These are phyloP conservation scores for Mus minutoides DNA, from an alignment of 2,797 vertebrate species.

Conservation along the genomic window DNA sequence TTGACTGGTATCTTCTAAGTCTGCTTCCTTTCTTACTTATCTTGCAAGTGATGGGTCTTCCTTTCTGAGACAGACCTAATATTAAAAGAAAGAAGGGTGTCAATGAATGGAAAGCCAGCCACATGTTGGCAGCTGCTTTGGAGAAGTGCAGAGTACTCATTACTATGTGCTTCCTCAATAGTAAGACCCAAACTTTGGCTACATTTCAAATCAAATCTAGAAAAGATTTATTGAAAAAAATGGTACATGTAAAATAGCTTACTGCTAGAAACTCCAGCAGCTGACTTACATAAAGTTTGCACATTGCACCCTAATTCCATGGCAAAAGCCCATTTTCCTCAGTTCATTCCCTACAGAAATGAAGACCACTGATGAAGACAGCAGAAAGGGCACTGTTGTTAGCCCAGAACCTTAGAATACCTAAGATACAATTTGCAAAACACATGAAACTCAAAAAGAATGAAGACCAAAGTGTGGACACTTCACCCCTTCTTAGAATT, in stretches of 20 bases:
- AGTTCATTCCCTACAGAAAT: not conserved
- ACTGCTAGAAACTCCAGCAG: not conserved
- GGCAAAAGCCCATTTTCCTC: not conserved
- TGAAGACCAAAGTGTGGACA: too few relatives aligned
- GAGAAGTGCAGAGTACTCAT: not conserved
- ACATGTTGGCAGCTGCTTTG: not conserved
- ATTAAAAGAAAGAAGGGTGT: not conserved
- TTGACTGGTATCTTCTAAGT: not conserved
- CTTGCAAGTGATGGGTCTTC: not conserved
- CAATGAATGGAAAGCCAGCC: not conserved
- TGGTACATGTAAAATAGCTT: not conserved
- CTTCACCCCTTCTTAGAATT: too few relatives aligned
- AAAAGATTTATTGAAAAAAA: slow-evolving; percentile 52
- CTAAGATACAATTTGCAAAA: too few relatives aligned
- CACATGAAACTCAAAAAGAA: too few relatives aligned
- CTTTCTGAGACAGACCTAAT: not conserved
- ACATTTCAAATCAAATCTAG: slow-evolving; percentile 57
- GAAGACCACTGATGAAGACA: not conserved
- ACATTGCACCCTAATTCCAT: not conserved
- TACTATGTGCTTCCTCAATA: not conserved
- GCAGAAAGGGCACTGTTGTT: not conserved
- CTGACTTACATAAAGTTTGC: not conserved
- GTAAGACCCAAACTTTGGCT: not conserved
- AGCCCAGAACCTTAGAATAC: too few relatives aligned
- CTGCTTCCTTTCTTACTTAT: slow-evolving; percentile 1